Evolutionary conservation across 2,797 vertebrate genomes (phyloP).

Genomic region (Cirrhinus mrigala): DNA sequence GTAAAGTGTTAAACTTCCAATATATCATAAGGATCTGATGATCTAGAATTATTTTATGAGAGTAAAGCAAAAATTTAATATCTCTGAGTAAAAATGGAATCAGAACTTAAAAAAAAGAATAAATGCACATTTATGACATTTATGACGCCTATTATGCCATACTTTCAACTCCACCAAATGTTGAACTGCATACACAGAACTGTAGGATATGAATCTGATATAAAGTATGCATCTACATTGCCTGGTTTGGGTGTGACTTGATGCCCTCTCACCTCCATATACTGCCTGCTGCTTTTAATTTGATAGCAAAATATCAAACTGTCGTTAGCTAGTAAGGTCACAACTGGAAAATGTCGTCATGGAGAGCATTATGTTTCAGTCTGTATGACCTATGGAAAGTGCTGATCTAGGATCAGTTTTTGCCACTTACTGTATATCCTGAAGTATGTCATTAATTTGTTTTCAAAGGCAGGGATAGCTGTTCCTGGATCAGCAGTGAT

Average conservation of each 20-base stretch:
- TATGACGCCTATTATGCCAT: too few relatives aligned
- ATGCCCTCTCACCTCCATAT: neutral
- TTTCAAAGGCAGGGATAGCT: neutral
- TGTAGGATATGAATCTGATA: neutral
- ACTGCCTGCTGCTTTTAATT: neutral
- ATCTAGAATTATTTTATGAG: neutral
- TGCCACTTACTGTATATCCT: neutral
- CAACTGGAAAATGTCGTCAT: slow-evolving; percentile 12
- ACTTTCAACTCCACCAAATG: neutral
- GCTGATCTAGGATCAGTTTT: slow-evolving; percentile 7
- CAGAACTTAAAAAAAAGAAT: neutral
- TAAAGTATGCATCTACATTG: neutral
- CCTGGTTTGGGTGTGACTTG: neutral
- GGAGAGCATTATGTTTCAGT: neutral
- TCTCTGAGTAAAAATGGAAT: neutral
- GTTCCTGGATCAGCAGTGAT: slow-evolving; percentile 7
- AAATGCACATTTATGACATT: neutral
- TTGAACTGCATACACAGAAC: neutral
- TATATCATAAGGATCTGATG: neutral
- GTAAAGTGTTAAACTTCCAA: neutral
- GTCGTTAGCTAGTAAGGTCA: neutral
- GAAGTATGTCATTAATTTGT: neutral
- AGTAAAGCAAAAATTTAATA: neutral
- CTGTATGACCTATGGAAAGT: neutral
- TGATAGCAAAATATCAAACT: neutral